A percentile compares a stretch with the other conserved stretches of the same genome.
Evolutionary conservation across 2,888 invertebrate genomes (phyloP).

Genomic region (Andricus quercusramuli): DNA sequence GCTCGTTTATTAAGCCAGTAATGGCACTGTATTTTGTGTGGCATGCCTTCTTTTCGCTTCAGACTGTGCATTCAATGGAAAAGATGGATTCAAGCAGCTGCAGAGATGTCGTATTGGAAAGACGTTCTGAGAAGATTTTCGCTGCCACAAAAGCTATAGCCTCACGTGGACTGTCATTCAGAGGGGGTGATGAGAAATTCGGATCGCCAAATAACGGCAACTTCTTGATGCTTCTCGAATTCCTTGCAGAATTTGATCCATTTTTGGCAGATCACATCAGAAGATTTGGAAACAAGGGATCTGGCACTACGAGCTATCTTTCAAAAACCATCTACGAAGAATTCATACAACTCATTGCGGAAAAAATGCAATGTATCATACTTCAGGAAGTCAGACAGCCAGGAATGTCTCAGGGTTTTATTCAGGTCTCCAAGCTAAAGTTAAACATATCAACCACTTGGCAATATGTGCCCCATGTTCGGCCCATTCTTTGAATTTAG

Average conservation of each 20-base stretch:
- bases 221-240: constrained; percentile 43
- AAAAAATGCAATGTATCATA: constrained; percentile 41
- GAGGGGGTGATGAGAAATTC: constrained; percentile 47
- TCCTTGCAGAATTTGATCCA: constrained; percentile 65
- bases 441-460: no score
- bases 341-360: constrained; percentile 63
- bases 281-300: neutral
- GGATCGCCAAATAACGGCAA: neutral
- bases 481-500: no score
- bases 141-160: constrained; percentile 59
- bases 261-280: constrained; percentile 53
- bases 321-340: constrained; percentile 56
- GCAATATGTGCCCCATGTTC: no score
- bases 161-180: constrained; percentile 61
- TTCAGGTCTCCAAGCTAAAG: no score
- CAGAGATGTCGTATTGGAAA: no score
- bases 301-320: neutral
- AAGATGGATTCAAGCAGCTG: no score
- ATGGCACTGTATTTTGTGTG: neutral
- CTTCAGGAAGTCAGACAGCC: no score
- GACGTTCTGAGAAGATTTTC: constrained; percentile 52
- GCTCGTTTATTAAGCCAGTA: neutral
- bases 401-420: no score
- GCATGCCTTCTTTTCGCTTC: no score
- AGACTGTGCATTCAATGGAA: no score